These are phyloP conservation scores for Philaethria dido DNA, from an alignment of 2,888 invertebrate species.

Conservation along the genomic window DNA sequence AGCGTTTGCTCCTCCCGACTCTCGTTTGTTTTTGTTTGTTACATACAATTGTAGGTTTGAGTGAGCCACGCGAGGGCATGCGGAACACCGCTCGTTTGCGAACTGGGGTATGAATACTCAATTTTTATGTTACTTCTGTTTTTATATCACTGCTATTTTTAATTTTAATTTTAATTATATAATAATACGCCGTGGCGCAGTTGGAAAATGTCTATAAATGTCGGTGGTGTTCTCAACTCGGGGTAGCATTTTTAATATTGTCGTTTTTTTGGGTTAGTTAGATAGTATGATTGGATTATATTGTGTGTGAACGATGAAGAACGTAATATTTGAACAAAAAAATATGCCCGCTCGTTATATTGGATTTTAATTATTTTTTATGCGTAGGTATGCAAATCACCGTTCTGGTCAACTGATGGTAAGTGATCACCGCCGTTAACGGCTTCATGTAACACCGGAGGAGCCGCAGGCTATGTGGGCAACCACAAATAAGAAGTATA, in stretches of 20 bases:
- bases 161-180: slow-evolving; percentile 9
- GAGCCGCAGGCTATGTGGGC: too few relatives aligned
- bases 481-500: too few relatives aligned
- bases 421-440: too few relatives aligned
- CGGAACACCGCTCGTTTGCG: slow-evolving; percentile 71
- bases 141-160: slow-evolving; percentile 23
- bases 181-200: not conserved
- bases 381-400: too few relatives aligned
- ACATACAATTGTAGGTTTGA: slow-evolving; percentile 80
- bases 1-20: slow-evolving; percentile 74
- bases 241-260: not conserved
- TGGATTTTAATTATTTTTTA: too few relatives aligned
- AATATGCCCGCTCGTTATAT: too few relatives aligned
- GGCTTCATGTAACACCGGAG: too few relatives aligned
- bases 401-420: too few relatives aligned
- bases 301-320: too few relatives aligned
- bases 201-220: not conserved
- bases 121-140: slow-evolving; percentile 29
- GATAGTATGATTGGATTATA: too few relatives aligned
- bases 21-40: slow-evolving; percentile 78
- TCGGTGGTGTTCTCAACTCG: not conserved
- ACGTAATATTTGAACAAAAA: too few relatives aligned
- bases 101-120: slow-evolving; percentile 42
- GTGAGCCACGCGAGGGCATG: slow-evolving; percentile 63
- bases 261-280: not conserved